Conservation (phyloP, 2,113 vertebrate species). For the Ammodramus savannarum region DNA sequence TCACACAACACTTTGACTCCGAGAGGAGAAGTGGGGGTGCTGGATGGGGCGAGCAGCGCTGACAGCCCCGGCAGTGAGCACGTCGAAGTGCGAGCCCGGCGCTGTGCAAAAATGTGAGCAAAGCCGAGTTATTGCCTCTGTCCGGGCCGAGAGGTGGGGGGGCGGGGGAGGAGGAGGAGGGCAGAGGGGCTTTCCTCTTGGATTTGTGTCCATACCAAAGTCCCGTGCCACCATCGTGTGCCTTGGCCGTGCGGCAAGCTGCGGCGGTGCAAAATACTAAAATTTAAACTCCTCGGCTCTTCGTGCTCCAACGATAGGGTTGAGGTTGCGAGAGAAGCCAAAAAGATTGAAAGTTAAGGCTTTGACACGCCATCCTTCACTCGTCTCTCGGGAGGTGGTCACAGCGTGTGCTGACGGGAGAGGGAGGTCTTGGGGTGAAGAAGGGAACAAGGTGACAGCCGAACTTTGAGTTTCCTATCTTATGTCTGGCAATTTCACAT, state of each 20-base stretch:
- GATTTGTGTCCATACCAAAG: neutral
- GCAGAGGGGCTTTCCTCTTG: neutral
- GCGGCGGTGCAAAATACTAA: constrained; percentile 26
- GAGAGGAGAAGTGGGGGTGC: neutral
- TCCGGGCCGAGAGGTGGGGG: neutral
- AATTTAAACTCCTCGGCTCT: constrained; percentile 1
- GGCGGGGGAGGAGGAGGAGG: neutral
- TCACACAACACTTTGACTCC: neutral
- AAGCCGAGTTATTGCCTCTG: constrained; percentile 2
- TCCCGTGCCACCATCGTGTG: neutral
- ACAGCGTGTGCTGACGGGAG: neutral
- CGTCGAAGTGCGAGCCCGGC: neutral
- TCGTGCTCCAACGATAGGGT: neutral
- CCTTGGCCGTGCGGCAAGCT: neutral
- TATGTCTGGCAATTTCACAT: neutral
- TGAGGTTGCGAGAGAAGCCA: neutral
- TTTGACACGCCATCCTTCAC: neutral
- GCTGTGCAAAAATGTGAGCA: constrained; percentile 30
- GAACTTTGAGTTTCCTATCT: constrained; percentile 38
- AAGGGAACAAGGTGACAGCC: constrained; percentile 6
- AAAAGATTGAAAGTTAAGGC: constrained; percentile 1
- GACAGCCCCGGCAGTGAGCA: constrained; percentile 5
- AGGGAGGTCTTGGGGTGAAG: neutral
- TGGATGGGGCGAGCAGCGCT: constrained; percentile 9
- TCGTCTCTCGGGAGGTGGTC: neutral